phyloP scores from a whole-genome alignment of 2,113 vertebrate species.

The Actenoides lindsayi region DNA sequence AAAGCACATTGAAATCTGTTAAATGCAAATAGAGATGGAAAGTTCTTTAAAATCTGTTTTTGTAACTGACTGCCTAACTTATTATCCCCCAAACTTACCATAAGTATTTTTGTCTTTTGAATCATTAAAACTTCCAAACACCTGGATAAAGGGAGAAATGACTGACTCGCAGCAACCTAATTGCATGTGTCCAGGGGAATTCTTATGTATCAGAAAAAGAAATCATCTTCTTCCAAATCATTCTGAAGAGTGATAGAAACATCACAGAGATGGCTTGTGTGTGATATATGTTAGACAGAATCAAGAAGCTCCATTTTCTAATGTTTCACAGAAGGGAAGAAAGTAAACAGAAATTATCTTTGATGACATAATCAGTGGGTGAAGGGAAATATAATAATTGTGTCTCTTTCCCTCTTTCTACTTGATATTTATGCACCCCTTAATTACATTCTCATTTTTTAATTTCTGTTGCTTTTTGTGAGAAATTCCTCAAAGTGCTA shows the following conservation, averaged over 20 bases:
- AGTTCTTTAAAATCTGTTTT: background rate
- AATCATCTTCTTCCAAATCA: background rate
- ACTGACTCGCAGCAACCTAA: background rate
- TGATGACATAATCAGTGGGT: constrained; percentile 53
- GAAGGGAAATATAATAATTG: constrained; percentile 54
- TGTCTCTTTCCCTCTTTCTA: constrained; percentile 20
- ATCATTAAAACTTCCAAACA: background rate
- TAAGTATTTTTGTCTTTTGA: background rate
- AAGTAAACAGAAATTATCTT: constrained; percentile 67
- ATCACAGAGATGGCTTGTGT: background rate
- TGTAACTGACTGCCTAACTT: background rate
- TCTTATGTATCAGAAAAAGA: background rate
- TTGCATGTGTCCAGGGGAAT: background rate
- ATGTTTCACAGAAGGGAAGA: constrained; percentile 37
- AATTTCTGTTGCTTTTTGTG: constrained; percentile 56
- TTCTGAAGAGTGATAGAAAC: background rate
- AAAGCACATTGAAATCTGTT: background rate
- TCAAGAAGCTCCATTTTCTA: constrained; percentile 26
- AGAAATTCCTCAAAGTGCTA: constrained; percentile 50
- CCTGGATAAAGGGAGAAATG: background rate
- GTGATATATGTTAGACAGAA: background rate
- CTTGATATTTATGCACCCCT: constrained; percentile 43
- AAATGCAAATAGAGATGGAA: background rate
- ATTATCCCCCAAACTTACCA: background rate
- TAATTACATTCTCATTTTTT: constrained; percentile 55